Evolutionary conservation across 2,797 vertebrate genomes (phyloP), one percentile per base, ranked within the genome.

Genomic region (Neopelma chrysocephalum): DNA sequence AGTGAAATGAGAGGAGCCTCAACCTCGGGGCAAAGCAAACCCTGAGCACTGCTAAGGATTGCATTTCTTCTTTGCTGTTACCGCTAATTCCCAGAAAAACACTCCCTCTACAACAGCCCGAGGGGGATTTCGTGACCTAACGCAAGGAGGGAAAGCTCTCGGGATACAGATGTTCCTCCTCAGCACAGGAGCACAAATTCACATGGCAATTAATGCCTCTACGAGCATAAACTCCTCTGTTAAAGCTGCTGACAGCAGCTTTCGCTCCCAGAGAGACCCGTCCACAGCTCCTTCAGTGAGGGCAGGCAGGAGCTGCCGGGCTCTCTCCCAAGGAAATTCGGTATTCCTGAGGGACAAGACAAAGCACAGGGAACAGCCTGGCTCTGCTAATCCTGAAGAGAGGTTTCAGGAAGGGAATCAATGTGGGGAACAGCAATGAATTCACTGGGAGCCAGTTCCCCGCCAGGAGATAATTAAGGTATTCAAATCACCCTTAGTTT

Each of bases 201-300:
- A 87, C 51, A 42, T 23, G 50, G 72, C 65, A 95, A 90, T 95
- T 81, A 96, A 77, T 87, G 82, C 50, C 36, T 71, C 50, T 8
- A 47, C 0, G 3, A 93, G 82, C 88, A 94, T 5, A 19, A 90
- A 69, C 36, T 89, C 65, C 62, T 69, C 73, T 13, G 32, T 32
- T 50, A 13, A 68, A 87, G 87, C 85, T 84, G 87, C 66, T 79
- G 85, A 82, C 64, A 78, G 89, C 47, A 38, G 87, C 25, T 85
- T 82, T 68, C 62, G n/a, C 32, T 82, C 66, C 92, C 82, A 47
- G 23, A 75, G 82, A 94, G 51, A 93, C 66, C 38, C 3, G 1
- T 65, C 38, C 15, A 8, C 61, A 32, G 79, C 64, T 85, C 71
- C 64, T 76, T 27, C 22, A 11, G 83, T 54, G 57, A 19, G 54